Conservation (phyloP, 2,888 invertebrate genomes). For the Eudasyphora cyanicolor region DNA sequence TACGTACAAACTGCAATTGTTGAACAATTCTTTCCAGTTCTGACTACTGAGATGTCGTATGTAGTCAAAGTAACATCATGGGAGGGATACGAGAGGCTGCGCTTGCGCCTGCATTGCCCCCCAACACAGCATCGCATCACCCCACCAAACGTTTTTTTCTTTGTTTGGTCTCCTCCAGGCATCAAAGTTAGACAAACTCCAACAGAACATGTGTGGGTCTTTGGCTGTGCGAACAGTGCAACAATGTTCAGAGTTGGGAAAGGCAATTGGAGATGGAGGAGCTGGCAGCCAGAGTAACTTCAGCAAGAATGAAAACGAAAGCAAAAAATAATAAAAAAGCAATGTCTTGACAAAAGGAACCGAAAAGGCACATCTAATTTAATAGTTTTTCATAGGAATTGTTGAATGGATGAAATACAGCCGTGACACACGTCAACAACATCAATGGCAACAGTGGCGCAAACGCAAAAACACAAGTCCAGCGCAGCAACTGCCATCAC, state of each 20-base stretch:
- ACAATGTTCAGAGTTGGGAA: neutral
- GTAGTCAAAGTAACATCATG: neutral
- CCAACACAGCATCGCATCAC: constrained; percentile 41
- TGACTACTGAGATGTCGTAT: neutral
- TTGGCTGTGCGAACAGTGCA: no score
- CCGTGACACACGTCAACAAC: constrained; percentile 27
- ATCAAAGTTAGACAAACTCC: constrained; percentile 8
- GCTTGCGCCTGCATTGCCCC: constrained; percentile 1
- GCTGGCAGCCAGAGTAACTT: no score
- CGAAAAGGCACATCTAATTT: neutral
- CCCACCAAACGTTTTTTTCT: neutral
- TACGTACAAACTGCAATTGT: constrained; percentile 34
- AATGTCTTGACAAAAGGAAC: neutral
- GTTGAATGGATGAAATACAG: constrained; percentile 7
- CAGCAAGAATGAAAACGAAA: no score
- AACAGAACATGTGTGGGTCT: neutral
- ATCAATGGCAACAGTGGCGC: neutral
- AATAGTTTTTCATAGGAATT: constrained; percentile 28
- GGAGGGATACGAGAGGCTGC: neutral
- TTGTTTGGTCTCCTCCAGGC: neutral
- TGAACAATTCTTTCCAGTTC: neutral
- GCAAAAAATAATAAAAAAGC: no score
- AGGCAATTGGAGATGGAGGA: constrained; percentile 1
- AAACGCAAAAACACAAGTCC: neutral
- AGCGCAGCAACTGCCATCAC: neutral